phyloP scores from a whole-genome alignment of 2,797 vertebrate species.

The Morus bassanus region DNA sequence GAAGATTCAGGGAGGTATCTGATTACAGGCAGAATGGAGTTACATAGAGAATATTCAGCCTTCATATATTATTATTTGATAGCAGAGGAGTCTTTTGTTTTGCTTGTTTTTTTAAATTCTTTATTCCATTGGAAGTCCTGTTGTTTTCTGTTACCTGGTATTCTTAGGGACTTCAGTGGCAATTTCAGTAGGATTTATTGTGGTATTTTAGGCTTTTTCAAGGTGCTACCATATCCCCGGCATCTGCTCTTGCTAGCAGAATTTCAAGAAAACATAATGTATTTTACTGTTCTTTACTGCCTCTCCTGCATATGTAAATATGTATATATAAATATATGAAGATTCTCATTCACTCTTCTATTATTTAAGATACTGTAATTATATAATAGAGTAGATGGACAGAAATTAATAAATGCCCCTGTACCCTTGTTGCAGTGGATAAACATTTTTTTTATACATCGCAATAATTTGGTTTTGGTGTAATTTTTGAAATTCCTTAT shows the following conservation, averaged over 20 bases:
- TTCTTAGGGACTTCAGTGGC: neutral
- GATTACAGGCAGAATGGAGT: neutral
- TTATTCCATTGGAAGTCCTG: neutral
- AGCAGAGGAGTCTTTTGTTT: neutral
- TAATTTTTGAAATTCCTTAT: neutral
- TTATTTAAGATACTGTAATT: neutral
- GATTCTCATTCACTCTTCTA: neutral
- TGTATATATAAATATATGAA: neutral
- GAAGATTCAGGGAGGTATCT: neutral
- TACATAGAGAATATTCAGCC: neutral
- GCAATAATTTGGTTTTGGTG: fast-evolving
- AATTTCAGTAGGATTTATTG: neutral
- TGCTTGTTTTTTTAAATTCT: neutral
- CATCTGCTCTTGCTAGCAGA: neutral
- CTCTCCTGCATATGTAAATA: neutral
- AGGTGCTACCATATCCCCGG: neutral
- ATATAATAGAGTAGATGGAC: neutral
- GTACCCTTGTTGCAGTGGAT: neutral
- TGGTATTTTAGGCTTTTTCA: neutral
- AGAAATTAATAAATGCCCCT: neutral
- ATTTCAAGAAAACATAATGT: neutral
- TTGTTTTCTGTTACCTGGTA: neutral
- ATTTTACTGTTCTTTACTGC: neutral
- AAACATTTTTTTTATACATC: neutral
- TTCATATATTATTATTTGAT: neutral